Percentiles rank a stretch among this genome's conserved stretches.
Evolutionary conservation across 2,797 vertebrate genomes (phyloP).

Genomic region (Kryptolebias ocellatus): DNA sequence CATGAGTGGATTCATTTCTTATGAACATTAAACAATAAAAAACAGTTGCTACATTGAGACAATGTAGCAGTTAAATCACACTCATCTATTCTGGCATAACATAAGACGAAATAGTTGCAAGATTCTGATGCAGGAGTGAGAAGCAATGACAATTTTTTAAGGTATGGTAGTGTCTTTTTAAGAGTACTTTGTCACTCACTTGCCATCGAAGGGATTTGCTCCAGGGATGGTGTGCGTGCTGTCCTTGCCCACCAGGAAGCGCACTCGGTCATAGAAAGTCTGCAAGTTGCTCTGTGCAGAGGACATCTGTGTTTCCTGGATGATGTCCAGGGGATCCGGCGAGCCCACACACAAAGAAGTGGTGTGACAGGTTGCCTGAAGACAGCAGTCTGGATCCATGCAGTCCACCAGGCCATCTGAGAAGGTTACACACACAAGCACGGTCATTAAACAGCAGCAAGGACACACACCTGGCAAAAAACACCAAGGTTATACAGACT

Average conservation of each 20-base stretch:
- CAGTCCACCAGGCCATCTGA: conserved; percentile 96
- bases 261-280: conserved; percentile 94
- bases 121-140: conserved; percentile 5
- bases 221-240: conserved; percentile 92
- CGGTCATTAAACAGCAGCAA: conserved; percentile 39
- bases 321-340: conserved; percentile 95
- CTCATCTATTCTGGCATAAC: conserved; percentile 11
- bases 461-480: conserved; percentile 51
- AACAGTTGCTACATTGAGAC: too few species aligned
- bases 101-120: conserved; percentile 2
- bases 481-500: conserved; percentile 8
- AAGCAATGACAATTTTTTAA: not conserved
- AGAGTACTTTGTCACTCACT: conserved; percentile 82
- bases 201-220: conserved; percentile 92
- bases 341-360: conserved; percentile 93
- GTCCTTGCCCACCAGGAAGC: conserved; percentile 93
- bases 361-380: conserved; percentile 91
- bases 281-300: conserved; percentile 87
- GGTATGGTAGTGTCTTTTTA: not conserved
- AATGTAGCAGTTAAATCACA: too few species aligned
- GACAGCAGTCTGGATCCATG: conserved; percentile 99
- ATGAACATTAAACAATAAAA: too few species aligned
- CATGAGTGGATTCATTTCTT: too few species aligned
- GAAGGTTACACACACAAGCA: conserved; percentile 57
- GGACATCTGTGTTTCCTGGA: conserved; percentile 92